Base-by-base conservation (phyloP, 2,113 vertebrate genomes). In the Thunnus maccoyii region DNA sequence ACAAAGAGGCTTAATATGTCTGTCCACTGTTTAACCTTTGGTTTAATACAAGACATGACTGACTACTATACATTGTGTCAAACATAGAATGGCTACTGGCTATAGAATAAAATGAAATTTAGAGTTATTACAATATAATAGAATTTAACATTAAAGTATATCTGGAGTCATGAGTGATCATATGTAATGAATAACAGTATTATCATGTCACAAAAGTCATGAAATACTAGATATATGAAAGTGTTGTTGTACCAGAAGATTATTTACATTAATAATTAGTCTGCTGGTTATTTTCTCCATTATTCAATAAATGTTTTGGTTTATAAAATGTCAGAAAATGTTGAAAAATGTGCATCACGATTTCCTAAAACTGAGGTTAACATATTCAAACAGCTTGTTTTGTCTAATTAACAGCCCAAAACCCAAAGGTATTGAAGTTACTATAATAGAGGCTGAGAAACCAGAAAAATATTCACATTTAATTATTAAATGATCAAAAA, bases 1-100 rank as follows among this genome's bases (percentile, higher is more conserved):
- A 84, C 58, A 65, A 89, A 94, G 91, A 80, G 78, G 88, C 89
- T 93, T 94, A 91, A 79, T 90, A 60, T 41, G 84, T 85, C 85
- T 86, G 90, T 60, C 82, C 17, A 12, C 78, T 61, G 62, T 66
- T 76, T 87, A 51, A 85, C 84, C 84, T 88, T 58, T 83, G 46
- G 44, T 60, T 58, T 57, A 56, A 78, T 36, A 22, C 69, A 82
- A 58, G 22, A 74, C 54, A 56, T 57, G 41, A 84, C 0, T 0
- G 25, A 22, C 18, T 25, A 11, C 61, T 62, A 69, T 44, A 30
- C 36, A 20, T n/a, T 3, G 44, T 50, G n/a, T 52, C 52, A 5
- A 86, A 81, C 2, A 47, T 16, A 41, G 20, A 11, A 58, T 0
- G 11, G 16, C 55, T 9, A 57, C 12, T 47, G 52, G 51, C 13